These are phyloP conservation scores for Diadegma fenestrale DNA, from an alignment of 2,888 invertebrate species.

Conservation along the genomic window DNA sequence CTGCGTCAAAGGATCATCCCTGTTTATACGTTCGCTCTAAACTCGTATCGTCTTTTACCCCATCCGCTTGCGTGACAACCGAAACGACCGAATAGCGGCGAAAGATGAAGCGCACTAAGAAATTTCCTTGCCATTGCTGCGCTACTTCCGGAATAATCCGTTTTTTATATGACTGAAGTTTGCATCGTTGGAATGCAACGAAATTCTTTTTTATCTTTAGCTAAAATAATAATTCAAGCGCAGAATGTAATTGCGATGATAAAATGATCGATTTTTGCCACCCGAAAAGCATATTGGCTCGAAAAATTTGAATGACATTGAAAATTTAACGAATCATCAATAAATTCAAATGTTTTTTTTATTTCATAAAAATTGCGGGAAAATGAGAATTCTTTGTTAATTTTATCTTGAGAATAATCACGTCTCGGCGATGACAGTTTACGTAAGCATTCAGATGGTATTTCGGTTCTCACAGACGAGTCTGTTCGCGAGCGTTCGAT, in stretches of 20 bases:
- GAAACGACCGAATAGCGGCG: constrained; percentile 37
- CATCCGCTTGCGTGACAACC: constrained; percentile 35
- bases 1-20: constrained; percentile 77
- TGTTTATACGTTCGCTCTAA: constrained; percentile 49
- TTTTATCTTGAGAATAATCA: constrained; percentile 7
- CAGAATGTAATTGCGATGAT: too few relatives aligned
- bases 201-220: too few relatives aligned
- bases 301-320: too few relatives aligned
- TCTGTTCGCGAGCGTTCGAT: constrained; percentile 21
- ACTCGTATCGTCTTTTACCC: constrained; percentile 38
- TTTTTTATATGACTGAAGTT: too few relatives aligned
- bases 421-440: constrained; percentile 3
- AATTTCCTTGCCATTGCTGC: constrained; percentile 42
- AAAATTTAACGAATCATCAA: too few relatives aligned
- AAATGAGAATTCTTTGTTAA: constrained; percentile 30
- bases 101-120: constrained; percentile 59
- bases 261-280: too few relatives aligned
- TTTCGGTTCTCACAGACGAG: not conserved
- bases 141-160: constrained; percentile 7
- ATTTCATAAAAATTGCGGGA: constrained; percentile 15
- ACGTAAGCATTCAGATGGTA: constrained; percentile 37
- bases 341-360: too few relatives aligned
- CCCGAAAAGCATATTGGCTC: too few relatives aligned
- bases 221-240: too few relatives aligned
- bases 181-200: too few relatives aligned